Base-by-base conservation (phyloP, 2,888 invertebrate genomes). In the Zhuqinia jingwanae region DNA sequence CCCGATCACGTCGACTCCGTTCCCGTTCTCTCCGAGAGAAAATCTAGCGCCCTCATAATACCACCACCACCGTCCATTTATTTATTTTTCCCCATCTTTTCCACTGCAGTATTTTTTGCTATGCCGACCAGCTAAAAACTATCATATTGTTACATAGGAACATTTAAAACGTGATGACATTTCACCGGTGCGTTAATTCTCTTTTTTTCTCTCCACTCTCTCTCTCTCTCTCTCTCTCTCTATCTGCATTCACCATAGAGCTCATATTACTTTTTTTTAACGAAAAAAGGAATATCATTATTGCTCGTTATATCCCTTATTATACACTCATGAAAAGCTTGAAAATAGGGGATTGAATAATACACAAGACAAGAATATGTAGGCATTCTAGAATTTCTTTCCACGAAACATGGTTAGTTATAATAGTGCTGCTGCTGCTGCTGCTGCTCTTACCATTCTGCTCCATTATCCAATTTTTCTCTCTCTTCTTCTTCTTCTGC, bases 1-100 rank as follows among this genome's bases (percentile, higher is more conserved):
- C 85, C 83, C 63, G 75, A 77, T 58, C 27, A 78, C 85, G 65
- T 65, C 85, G 58, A 22, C 47, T 25, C 27, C 47, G 70, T 50
- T 13, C 73, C n/a, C 22, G 27, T 53, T 47, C 25, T n/a, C 47
- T 73, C 73, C 73, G 73, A 73, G n/a, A 1, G n/a, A 50, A 73
- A 73, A 73, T 73, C 73, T 73, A 73, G 73, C 17, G 11, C 73
- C 25, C 22, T 25, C n/a, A 47, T 42, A 73, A 73, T 17, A 70
- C 8, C 8, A n/a, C 10, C 25, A 13, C 13, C 42, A 6, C 3
- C 70, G 45, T 25, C 15, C 45, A 70, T 22, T 47, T 70, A 22
- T 70, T 25, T 47, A 45, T 70, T 70, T 70, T n/a, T 30, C n/a
- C 17, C 36, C 63, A 17, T 60, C 6, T 27, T 36, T 65, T 65